Evolutionary conservation across 2,797 vertebrate species (phyloP), one percentile per base, ranked within the genome.

Genomic region (Molossus alvarezi): DNA sequence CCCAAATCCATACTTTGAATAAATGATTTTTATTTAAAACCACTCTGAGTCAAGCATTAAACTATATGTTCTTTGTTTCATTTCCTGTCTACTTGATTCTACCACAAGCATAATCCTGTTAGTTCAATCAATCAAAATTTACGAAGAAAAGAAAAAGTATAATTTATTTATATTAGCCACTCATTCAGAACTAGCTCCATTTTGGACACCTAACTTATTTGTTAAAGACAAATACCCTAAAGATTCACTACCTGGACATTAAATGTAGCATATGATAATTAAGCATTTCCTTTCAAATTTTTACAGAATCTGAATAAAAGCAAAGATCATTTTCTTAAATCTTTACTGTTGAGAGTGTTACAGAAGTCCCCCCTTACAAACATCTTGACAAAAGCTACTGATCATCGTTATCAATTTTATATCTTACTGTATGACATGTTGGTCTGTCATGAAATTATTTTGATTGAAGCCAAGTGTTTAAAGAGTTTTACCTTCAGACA

Each of bases 381-480:
- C 1, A 82, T 69, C 23, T 80, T 85, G 53, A 77, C 18, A 69
- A 91, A 75, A 65, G 2, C 12, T 45, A 62, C 23, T 60, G 20
- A 76, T 53, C 1, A 48, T n/a, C 65, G 10, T 29, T 29, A 62
- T 89, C 25, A 79, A 3, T 85, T 75, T 0, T 64, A 2, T 11
- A 12, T 10, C 23, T 89, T 76, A 87, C 8, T 84, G 9, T 0
- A 2, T 60, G 5, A 62, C 11, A 72, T 9, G 3, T 51, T 80
- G 45, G 5, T 82, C 45, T 96, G 23, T 75, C 62, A 81, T 69
- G 23, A 93, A 94, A 64, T 60, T 33, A 84, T 87, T 86, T 95
- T 17, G 51, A 2, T 23, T 60, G 45, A 84, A 92, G 51, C 1
- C 5, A 91, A 51, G n/a, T 82, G 7, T 51, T 95, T 91, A 67